A percentile compares a stretch with the other conserved stretches of the same genome.
Conservation (phyloP, 2,888 invertebrate genomes). For the Cephus spinipes region DNA sequence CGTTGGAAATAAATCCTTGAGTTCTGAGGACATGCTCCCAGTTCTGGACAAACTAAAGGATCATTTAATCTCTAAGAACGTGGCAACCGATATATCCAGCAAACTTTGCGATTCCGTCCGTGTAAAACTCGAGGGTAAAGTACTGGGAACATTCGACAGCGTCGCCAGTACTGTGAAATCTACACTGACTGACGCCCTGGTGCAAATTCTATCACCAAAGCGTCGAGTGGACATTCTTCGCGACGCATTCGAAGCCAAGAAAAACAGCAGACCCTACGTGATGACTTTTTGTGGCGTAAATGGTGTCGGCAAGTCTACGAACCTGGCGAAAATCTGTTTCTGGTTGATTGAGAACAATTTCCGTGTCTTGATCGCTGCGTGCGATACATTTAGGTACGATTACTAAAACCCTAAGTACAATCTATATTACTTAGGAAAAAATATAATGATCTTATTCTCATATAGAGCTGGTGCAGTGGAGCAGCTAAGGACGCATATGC, state of each 20-base stretch:
- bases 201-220: slow-evolving; percentile 94
- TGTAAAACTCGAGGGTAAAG: slow-evolving; percentile 89
- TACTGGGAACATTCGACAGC: slow-evolving; percentile 94
- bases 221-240: slow-evolving; percentile 95
- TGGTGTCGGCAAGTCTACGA: slow-evolving; percentile 99
- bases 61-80: slow-evolving; percentile 96
- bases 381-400: slow-evolving; percentile 87
- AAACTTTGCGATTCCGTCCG: slow-evolving; percentile 95
- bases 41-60: slow-evolving; percentile 94
- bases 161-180: slow-evolving; percentile 89
- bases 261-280: slow-evolving; percentile 88
- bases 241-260: slow-evolving; percentile 92
- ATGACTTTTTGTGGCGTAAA: slow-evolving; percentile 99
- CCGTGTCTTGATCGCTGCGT: slow-evolving; percentile 96
- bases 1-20: slow-evolving; percentile 90
- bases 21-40: slow-evolving; percentile 83
- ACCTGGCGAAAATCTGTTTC: slow-evolving; percentile 98
- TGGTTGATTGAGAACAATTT: slow-evolving; percentile 99
- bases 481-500: slow-evolving; percentile 94
- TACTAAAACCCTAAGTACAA: neutral
- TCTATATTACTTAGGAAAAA: neutral
- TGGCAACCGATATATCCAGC: slow-evolving; percentile 94
- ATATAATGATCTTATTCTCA: neutral
- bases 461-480: slow-evolving; percentile 96
- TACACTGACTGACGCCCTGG: slow-evolving; percentile 90